Base-by-base conservation (phyloP, 1,140 invertebrate species). In the Battus philenor region DNA sequence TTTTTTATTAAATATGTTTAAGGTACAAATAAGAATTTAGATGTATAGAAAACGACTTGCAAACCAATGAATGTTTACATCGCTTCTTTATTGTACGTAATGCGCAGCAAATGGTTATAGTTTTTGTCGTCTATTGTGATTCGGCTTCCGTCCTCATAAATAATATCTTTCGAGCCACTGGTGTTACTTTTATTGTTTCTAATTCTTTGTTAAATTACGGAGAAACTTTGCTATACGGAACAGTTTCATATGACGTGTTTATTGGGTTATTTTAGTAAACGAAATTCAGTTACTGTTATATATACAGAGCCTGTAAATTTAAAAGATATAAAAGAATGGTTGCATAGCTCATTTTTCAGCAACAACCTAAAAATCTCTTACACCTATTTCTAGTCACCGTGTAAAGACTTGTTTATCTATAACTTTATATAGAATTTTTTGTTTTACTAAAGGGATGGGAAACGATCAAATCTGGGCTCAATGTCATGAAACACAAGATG, bases 101-200 rank as follows among this genome's bases (percentile, higher is more conserved):
- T 13, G 29, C 29, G 6, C 12, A 11, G 9, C 29, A 30, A 41
- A 41, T 41, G 15, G 38, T 1, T 24, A 34, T 24, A 53, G 50
- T 70, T 69, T 63, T 62, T 56, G 50, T 45, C 13, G 26, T 47
- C 50, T 52, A 54, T 66, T 68, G 55, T 56, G 22, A 54, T 56
- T 59, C 44, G 54, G 72, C 67, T 73, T 54, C 73, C 68, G 64
- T 66, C 55, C 59, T 70, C 66, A 62, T 79, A 79, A 77, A 77
- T 58, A 68, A 65, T 69, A 72, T 60, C 65, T n/a, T 56, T 59
- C 47, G 48, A 29, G 78, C 75, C 73, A 79, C 78, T 67, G 71
- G 71, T 79, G 61, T 82, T 79, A 77, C 68, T 50, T 51, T 54
- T 50, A 11, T 62, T 50, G 44, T 46, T 53, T 65, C 33, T 49